A percentile compares a stretch with the other conserved stretches of the same genome.
phyloP scores from a whole-genome alignment of 2,888 invertebrate genomes.

The Phengaris arion region DNA sequence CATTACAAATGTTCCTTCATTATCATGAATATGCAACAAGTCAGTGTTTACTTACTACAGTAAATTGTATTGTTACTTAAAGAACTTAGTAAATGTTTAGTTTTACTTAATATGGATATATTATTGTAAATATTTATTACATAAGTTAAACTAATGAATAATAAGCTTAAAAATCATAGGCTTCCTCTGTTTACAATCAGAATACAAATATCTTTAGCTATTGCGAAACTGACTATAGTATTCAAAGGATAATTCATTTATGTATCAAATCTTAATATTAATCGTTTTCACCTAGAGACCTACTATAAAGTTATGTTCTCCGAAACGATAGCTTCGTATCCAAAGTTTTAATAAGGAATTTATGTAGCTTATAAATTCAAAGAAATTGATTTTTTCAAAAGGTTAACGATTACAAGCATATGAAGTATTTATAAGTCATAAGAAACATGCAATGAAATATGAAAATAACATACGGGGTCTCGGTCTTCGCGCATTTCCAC shows the following conservation, averaged over 20 bases:
- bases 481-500: slow-evolving; percentile 80
- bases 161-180: neutral
- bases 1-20: no score
- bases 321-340: neutral
- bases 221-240: neutral
- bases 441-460: slow-evolving; percentile 12
- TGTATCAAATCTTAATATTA: neutral
- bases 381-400: slow-evolving; percentile 30
- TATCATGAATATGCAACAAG: no score
- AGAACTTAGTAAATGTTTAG: no score
- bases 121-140: neutral
- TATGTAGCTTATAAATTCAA: slow-evolving; percentile 29
- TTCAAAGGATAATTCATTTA: neutral
- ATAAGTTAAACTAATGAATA: no score
- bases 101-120: neutral
- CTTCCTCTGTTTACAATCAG: neutral
- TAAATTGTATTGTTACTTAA: no score
- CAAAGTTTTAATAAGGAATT: neutral
- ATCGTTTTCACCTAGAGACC: no score
- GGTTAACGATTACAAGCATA: neutral
- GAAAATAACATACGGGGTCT: slow-evolving; percentile 80
- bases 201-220: neutral
- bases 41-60: no score
- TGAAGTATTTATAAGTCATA: neutral
- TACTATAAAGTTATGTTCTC: neutral